A percentile compares a stretch with the other conserved stretches of the same genome.
phyloP scores from a whole-genome alignment of 2,888 invertebrate species.

The Teleogryllus oceanicus region DNA sequence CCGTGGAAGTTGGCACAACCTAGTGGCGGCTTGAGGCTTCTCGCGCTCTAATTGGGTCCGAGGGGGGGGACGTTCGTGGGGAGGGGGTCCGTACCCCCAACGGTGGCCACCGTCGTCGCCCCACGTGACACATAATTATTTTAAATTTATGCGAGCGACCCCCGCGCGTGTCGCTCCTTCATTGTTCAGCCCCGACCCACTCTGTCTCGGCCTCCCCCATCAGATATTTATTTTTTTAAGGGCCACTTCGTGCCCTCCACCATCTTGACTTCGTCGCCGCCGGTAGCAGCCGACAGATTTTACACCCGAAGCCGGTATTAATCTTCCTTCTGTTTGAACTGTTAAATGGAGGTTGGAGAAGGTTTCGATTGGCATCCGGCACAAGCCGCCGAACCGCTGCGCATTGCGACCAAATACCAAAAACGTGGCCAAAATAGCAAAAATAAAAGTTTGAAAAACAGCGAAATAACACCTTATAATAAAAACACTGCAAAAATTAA shows the following conservation, averaged over 20 bases:
- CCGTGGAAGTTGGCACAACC: neutral
- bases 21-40: neutral
- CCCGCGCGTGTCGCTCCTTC: neutral
- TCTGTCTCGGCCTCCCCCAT: neutral
- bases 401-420: too few species aligned
- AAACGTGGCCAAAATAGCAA: too few species aligned
- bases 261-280: neutral
- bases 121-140: slow-evolving; percentile 18
- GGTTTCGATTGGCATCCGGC: neutral
- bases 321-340: neutral
- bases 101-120: neutral
- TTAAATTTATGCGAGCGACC: neutral
- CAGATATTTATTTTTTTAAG: neutral
- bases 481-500: too few species aligned
- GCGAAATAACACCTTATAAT: too few species aligned
- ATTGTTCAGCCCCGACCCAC: neutral
- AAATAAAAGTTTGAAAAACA: too few species aligned
- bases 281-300: neutral
- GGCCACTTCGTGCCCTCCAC: neutral
- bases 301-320: slow-evolving; percentile 5
- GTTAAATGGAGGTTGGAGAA: neutral
- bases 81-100: neutral
- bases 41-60: too few species aligned
- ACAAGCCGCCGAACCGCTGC: too few species aligned
- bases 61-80: too few species aligned